These are phyloP conservation scores for Helicoverpa assulta DNA, from an alignment of 2,888 invertebrate genomes.

Conservation along the genomic window DNA sequence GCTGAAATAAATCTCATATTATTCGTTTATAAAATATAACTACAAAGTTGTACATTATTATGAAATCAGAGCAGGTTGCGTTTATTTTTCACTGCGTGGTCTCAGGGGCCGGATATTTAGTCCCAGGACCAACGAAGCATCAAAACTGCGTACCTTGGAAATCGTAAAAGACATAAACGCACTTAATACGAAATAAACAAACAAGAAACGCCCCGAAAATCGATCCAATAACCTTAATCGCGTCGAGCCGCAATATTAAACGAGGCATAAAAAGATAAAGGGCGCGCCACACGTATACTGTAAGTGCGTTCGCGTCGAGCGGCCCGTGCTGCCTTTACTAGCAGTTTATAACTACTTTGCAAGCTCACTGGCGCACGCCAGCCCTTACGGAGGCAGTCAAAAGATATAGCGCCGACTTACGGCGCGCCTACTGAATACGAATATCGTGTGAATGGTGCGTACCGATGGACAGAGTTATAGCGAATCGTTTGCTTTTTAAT, in stretches of 20 bases:
- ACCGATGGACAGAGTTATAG: constrained; percentile 79
- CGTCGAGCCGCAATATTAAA: constrained; percentile 71
- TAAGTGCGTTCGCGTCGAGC: constrained; percentile 70
- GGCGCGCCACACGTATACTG: constrained; percentile 73
- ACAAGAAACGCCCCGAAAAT: constrained; percentile 70
- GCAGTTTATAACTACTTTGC: constrained; percentile 83
- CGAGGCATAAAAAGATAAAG: constrained; percentile 76
- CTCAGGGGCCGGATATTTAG: constrained; percentile 47
- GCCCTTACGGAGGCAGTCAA: constrained; percentile 84
- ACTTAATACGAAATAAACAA: constrained; percentile 71
- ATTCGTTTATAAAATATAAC: neutral
- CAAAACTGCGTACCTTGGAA: constrained; percentile 56
- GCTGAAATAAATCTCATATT: neutral
- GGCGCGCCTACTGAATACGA: constrained; percentile 82
- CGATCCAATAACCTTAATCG: constrained; percentile 74
- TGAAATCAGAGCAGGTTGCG: constrained; percentile 5
- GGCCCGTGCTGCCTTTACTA: constrained; percentile 71
- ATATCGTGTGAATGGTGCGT: constrained; percentile 77
- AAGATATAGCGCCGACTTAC: constrained; percentile 81
- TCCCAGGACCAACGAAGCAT: constrained; percentile 53
- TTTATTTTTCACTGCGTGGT: neutral
- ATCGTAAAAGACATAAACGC: constrained; percentile 67
- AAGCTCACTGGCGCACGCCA: constrained; percentile 72
- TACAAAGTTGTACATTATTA: neutral
- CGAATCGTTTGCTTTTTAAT: constrained; percentile 81